These are phyloP conservation scores for Triplophysa rosa DNA, from an alignment of 2,113 vertebrate species.

Conservation along the genomic window DNA sequence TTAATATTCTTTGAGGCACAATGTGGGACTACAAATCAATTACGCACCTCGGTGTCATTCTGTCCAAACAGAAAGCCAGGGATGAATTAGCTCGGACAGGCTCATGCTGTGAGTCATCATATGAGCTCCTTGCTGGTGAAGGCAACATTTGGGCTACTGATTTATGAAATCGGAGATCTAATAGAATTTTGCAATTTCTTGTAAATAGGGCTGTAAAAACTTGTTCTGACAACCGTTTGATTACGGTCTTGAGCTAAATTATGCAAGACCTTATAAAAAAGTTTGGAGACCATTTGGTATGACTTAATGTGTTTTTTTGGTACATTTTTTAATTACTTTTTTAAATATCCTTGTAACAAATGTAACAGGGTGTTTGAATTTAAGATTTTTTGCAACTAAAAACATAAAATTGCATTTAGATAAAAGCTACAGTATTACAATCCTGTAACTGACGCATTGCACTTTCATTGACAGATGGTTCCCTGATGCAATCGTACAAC, in stretches of 20 bases:
- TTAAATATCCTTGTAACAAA: too few species aligned
- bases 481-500: too few species aligned
- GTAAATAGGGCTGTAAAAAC: not conserved
- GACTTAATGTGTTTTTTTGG: not conserved
- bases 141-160: not conserved
- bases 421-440: too few species aligned
- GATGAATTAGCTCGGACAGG: conserved; percentile 42
- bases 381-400: too few species aligned
- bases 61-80: conserved; percentile 59
- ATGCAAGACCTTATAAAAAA: not conserved
- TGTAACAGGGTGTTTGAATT: too few species aligned
- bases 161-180: not conserved
- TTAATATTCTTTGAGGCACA: conserved; percentile 62
- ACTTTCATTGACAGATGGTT: too few species aligned
- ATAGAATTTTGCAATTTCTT: conserved; percentile 9
- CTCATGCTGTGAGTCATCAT: conserved; percentile 25
- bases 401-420: too few species aligned
- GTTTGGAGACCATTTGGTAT: not conserved
- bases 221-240: not conserved
- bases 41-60: conserved; percentile 47
- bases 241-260: not conserved
- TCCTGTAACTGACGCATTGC: too few species aligned
- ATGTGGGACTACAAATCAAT: conserved; percentile 60
- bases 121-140: conserved; percentile 3
- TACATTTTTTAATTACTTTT: too few species aligned